Evolutionary conservation across 1,140 invertebrate species (phyloP).

Genomic region (Drosophila kepulauana): DNA sequence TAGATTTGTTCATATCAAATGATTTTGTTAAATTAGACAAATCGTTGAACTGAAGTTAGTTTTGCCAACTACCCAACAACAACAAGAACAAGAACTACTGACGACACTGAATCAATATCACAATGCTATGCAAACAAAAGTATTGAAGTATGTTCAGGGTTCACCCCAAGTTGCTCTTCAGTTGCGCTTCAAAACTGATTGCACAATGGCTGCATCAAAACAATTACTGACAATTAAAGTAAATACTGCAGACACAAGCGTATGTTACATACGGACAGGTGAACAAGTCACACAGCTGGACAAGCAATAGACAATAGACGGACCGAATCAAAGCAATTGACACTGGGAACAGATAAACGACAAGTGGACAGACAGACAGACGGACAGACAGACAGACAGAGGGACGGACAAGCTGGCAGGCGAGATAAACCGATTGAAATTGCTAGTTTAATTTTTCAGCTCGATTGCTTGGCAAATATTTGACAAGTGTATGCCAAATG

Average conservation of each 20-base stretch:
- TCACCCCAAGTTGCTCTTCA: constrained; percentile 26
- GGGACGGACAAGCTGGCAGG: constrained; percentile 24
- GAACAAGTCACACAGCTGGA: constrained; percentile 8
- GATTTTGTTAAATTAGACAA: constrained; percentile 34
- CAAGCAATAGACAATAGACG: constrained; percentile 1
- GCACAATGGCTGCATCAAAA: constrained; percentile 27
- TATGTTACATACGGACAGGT: not conserved
- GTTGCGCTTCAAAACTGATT: constrained; percentile 23
- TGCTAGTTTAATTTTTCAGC: constrained; percentile 74
- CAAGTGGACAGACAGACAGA: constrained; percentile 7
- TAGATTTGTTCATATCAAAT: constrained; percentile 41
- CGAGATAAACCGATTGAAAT: constrained; percentile 70
- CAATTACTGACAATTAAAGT: constrained; percentile 30
- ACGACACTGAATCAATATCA: constrained; percentile 15
- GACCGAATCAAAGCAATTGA: too few relatives aligned
- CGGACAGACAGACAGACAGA: constrained; percentile 9
- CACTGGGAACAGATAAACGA: not conserved
- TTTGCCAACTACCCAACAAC: not conserved
- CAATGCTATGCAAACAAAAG: constrained; percentile 4
- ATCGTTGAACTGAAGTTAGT: constrained; percentile 31
- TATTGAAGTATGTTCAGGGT: constrained; percentile 20
- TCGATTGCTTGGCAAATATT: constrained; percentile 81
- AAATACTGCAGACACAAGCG: not conserved
- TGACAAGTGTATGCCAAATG: constrained; percentile 47
- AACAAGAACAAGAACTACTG: not conserved